A percentile compares a stretch with the other conserved stretches of the same genome.
phyloP scores from a whole-genome alignment of 2,113 vertebrate genomes.

The Hippocampus mohnikei region DNA sequence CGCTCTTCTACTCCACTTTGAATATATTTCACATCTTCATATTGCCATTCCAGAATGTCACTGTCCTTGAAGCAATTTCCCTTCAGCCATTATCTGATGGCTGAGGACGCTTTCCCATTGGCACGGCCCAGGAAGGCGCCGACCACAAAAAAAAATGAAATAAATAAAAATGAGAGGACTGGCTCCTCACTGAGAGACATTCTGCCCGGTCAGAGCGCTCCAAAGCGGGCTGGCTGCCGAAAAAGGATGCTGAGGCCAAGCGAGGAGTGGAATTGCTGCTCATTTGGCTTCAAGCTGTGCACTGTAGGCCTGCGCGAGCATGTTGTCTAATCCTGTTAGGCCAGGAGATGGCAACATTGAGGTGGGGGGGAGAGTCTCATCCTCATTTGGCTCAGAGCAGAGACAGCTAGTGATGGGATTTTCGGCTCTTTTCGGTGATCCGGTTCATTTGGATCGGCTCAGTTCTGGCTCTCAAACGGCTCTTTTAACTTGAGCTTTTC shows the following conservation, averaged over 20 bases:
- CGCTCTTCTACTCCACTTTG: constrained; percentile 45
- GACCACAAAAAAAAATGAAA: constrained; percentile 26
- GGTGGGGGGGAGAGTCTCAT: constrained; percentile 46
- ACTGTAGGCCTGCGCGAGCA: constrained; percentile 29
- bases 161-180: constrained; percentile 36
- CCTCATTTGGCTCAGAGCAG: constrained; percentile 20
- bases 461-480: no score
- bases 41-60: constrained; percentile 57
- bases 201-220: constrained; percentile 57
- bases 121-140: constrained; percentile 58
- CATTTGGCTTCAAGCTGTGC: constrained; percentile 59
- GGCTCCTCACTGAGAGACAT: constrained; percentile 57
- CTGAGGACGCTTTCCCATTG: constrained; percentile 58
- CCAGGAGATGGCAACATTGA: constrained; percentile 74
- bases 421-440: no score
- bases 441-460: no score
- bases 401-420: constrained; percentile 16
- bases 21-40: constrained; percentile 64
- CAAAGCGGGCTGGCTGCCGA: constrained; percentile 62
- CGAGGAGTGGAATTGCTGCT: constrained; percentile 70
- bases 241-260: constrained; percentile 66
- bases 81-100: constrained; percentile 69
- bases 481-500: no score
- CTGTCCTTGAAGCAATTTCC: constrained; percentile 71
- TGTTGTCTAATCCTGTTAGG: constrained; percentile 49